Evolutionary conservation across 2,113 vertebrate species (phyloP), one percentile per base, ranked within the genome.

Genomic region (Lagenorhynchus albirostris): DNA sequence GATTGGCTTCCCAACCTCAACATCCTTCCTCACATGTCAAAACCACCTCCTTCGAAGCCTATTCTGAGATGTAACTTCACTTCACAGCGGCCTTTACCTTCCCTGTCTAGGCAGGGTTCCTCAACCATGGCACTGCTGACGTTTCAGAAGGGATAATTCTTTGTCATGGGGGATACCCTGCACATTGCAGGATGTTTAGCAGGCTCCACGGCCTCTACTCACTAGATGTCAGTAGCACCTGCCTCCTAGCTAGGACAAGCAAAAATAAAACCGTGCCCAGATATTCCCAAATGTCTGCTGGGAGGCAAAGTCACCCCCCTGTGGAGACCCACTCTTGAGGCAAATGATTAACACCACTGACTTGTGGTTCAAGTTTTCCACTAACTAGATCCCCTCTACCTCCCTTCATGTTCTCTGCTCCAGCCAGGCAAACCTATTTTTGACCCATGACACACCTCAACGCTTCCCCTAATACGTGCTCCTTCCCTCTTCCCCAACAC

Each of bases 331-430:
- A 55, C 9, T 18, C 85, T 73, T 87, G 25, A 96, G 47, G 60
- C 76, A 95, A 97, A 87, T 76, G 44, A 92, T 85, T 60, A 95
- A 62, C 44, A 67, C 36, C 44, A 47, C 76, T 55, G 44, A 67
- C 89, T 47, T 44, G n/a, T 31, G 44, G 62, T 79, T 73, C 41
- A 84, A 86, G 55, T 67, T 96, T 89, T 70, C 44, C 73, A 87
- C 38, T 90, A 87, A 93, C 82, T n/a, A 92, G 44, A 55, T 96
- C 15, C n/a, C n/a, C 47, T 65, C 55, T 21, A 21, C 62, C 44
- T 71, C 58, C 76, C 60, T 91, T 65, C 47, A 38, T n/a, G 18
- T 38, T 82, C 81, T 76, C 77, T 94, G 63, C 36, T 89, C 77
- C 23, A 94, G 47, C 44, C 44, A 89, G 77, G 36, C 62, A 90